Evolutionary conservation across 2,113 vertebrate species (phyloP), one percentile per base, ranked within the genome.

Genomic region (Strix uralensis): DNA sequence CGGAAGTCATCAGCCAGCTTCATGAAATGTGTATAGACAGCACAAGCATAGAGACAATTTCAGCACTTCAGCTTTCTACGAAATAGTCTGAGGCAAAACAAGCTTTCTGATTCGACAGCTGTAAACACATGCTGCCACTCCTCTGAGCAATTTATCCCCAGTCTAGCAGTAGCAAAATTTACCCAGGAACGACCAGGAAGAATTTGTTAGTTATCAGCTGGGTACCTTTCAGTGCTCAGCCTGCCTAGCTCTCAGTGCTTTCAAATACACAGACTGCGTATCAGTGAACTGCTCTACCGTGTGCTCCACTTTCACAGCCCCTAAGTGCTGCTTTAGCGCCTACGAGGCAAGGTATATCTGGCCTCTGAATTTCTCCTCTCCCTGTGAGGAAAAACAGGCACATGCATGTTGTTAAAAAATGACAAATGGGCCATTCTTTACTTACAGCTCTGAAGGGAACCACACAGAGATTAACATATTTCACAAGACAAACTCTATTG

Each of bases 371-470:
- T 72, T 55, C 29, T 69, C 22, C 32, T 75, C 30, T 29, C 15
- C 7, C 36, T 0, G 0, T 1, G 5, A 74, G 29, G 40, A 81
- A 46, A 78, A 81, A 55, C 1, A 2, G 0, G 32, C 54, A 46
- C 15, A 2, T 11, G 8, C 8, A 16, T 59, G 87, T 75, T 46
- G n/a, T 36, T 58, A 58, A 59, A 71, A 59, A 90, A 61, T 17
- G 15, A 63, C 57, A 62, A 63, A 55, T 11, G 9, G 23, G 55
- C 13, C 22, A n/a, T 18, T 83, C 19, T 75, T 51, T 88, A 63
- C 61, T 42, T 18, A 59, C 29, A 83, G 54, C 22, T 81, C 54
- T 47, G 40, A 82, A 70, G 44, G 25, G 15, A 79, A 63, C 27
- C 32, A 59, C 34, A 69, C 5, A 81, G 63, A 70, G 27, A 87